Base-by-base conservation (phyloP, 2,113 vertebrate species). In the Sinocyclocheilus rhinocerous region DNA sequence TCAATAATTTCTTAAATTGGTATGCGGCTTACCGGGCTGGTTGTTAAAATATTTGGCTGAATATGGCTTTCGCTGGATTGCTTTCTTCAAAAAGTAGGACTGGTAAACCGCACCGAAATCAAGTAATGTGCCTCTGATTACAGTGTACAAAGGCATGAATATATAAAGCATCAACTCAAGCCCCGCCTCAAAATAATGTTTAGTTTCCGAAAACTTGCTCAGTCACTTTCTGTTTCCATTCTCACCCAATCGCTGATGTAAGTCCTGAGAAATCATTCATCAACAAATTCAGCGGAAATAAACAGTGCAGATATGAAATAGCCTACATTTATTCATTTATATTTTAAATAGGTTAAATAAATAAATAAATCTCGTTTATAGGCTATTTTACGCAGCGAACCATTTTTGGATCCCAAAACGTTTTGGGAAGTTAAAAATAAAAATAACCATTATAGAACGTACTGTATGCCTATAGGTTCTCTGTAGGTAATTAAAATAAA, bases 141-240 rank as follows among this genome's bases (percentile, higher is more conserved):
- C 39, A 39, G 39, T 50, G 48, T 4, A 24, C 42, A 0, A 24
- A 77, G 13, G 3, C 20, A 24, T 75, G 39, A 45, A 48, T 67
- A 67, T 50, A 77, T 55, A 4, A 73, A 16, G 70, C 70, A 6
- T 22, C 70, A 22, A 12, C 8, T 33, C 61, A 81, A 26, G 79
- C 79, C 39, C 79, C 36, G 45, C 24, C 67, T 57, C 29, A 12
- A 36, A 65, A 61, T 15, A 22, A 42, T 18, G 63, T 83, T 36
- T 70, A 24, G 57, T 39, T 83, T 83, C 2, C 0, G 15, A 20
- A n/a, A 52, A 18, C 12, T n/a, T 22, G 2, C 12, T 6, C 18
- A 13, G 12, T 63, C 16, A 73, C 24, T 83, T 83, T 83, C 81
- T 0, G 67, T 83, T 83, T 83, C 81, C 45, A n/a, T 73, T 73